Percentiles rank a stretch among this genome's conserved stretches.
Conservation (phyloP, 30 jellyfish, hydroid and myxozoan genomes). For the Sanderia malayensis region DNA sequence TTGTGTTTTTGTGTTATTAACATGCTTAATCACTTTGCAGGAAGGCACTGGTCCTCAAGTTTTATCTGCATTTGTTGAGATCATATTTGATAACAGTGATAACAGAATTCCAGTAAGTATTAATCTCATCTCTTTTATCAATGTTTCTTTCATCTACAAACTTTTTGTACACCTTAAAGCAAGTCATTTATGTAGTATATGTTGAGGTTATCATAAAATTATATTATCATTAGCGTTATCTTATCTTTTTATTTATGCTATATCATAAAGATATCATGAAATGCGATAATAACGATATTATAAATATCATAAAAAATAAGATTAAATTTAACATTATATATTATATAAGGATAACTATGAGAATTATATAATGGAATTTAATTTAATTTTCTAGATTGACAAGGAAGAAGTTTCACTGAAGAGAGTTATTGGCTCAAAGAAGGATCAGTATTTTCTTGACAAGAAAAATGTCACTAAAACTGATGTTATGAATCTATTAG, state of each 20-base stretch:
- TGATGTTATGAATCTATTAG: constrained; percentile 92
- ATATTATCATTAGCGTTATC: too few relatives aligned
- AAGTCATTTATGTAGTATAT: too few relatives aligned
- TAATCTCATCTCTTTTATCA: neutral
- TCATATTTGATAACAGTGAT: constrained; percentile 94
- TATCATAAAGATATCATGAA: too few relatives aligned
- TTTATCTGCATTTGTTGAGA: constrained; percentile 97
- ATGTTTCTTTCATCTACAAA: too few relatives aligned
- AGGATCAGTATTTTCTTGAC: constrained; percentile 93
- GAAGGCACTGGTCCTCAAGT: constrained; percentile 99
- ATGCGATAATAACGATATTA: too few relatives aligned
- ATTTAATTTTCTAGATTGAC: constrained; percentile 75
- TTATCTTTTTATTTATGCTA: too few relatives aligned
- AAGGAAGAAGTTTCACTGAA: constrained; percentile 90
- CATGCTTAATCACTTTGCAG: constrained; percentile 27
- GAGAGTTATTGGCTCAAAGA: constrained; percentile 93
- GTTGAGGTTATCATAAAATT: too few relatives aligned
- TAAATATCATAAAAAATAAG: too few relatives aligned
- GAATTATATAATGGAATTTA: too few relatives aligned
- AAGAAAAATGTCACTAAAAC: constrained; percentile 91
- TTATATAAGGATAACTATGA: too few relatives aligned
- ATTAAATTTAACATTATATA: too few relatives aligned
- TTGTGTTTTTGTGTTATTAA: neutral
- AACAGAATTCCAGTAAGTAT: constrained; percentile 90
- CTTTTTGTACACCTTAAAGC: too few relatives aligned